Base-by-base conservation (phyloP, 2,888 invertebrate species). In the Adela reaumurella region DNA sequence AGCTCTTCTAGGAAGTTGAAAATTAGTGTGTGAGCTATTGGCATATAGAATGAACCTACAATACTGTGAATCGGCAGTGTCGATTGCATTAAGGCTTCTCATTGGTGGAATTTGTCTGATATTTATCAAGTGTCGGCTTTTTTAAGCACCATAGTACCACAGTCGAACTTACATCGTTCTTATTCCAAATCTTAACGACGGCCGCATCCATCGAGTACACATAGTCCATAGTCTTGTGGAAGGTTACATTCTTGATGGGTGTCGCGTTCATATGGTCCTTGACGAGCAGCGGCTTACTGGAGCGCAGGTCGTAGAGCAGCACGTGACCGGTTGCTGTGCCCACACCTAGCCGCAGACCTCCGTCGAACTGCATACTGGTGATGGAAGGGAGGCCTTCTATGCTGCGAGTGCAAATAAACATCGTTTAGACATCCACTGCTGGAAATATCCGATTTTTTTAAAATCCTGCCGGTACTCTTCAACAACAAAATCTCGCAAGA, bases 231-330 rank as follows among this genome's bases (percentile, higher is more conserved):
- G 81, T 79, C 54, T 84, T 80, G 63, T 95, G 93, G 64, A 95
- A 99, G 43, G 89, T 89, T 49, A 99, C 78, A 61, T 87, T 84
- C 64, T 89, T 93, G 47, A 99, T 96, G 0, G 98, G 95, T 46
- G 92, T 78, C 51, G 90, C 92, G 66, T 97, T 95, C 81, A 94
- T 89, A 63, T 99, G 98, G 71, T 99, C 97, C 68, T 98, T 98
- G 0, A 94, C 81, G 43, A 90, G 70, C 44, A 92, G 81, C 0
- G 99, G 98, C 62, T 90, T 92, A 57, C 87, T 88, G 5, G 96
- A 90, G 54, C 99, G 86, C 53, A 99, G 87, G 67, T 99, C 99
- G 67, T 97, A 99, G 1, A 99, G 67, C 10, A 98, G 74, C 29
- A 97, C 86, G 78, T 98, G 96, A 0, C 99, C 99, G 17, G 93